Base-by-base conservation (phyloP, 1,140 invertebrate genomes). In the Plutomurus gul region DNA sequence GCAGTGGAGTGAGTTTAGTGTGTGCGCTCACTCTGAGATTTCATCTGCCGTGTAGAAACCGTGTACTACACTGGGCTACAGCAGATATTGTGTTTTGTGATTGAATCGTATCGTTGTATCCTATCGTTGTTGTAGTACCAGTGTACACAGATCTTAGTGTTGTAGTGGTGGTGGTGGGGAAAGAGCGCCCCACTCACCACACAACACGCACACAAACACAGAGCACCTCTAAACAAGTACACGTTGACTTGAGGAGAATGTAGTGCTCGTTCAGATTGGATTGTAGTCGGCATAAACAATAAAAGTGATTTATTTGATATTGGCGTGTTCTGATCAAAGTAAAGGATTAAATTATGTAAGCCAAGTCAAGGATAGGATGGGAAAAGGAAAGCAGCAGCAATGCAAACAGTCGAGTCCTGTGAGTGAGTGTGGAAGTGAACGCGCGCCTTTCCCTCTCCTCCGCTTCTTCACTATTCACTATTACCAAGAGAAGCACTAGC, bases 291-390 rank as follows among this genome's bases (percentile, higher is more conserved):
- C 56, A 65, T 65, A 65, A 65, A 65, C 56, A 65, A 65, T 65
- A 65, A 65, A 65, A 65, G 56, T 65, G 56, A 65, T 65, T 65
- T 65, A 65, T 65, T 65, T 65, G 56, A 65, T 65, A 65, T 65
- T 65, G 56, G 56, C 56, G 56, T 65, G 56, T 30, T 65, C 56
- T 65, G 56, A 65, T 65, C 56, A 65, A 27, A 65, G 56, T 65
- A 65, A 33, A 65, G 56, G 56, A 65, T 65, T 65, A 65, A 65
- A 65, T 65, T 65, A 65, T 65, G 56, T 65, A 65, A 56, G 51
- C 22, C 20, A 25, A 25, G 51, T 16, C 20, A 27, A 56, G 27
- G 56, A 4, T 46, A 11, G n/a, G n/a, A 43, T 1, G 3, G 22
- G 25, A 56, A 25, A 56, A 27, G 25, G 51, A 27, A 25, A 56